phyloP scores from a whole-genome alignment of 2,888 invertebrate species.

The Diplolepis rosae region DNA sequence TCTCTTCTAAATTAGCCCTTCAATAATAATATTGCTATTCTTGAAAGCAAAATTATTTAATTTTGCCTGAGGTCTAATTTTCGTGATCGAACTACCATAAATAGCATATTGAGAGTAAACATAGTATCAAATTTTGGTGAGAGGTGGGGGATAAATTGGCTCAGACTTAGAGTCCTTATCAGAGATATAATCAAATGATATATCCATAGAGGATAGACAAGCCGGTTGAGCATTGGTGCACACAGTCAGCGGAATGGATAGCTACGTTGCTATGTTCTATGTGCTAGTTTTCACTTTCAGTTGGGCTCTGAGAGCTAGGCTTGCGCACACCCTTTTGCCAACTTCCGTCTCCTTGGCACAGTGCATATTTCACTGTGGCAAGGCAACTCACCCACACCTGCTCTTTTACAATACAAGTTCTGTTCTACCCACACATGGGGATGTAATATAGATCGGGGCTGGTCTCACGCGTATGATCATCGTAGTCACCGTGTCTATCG shows the following conservation, averaged over 20 bases:
- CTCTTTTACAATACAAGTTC: slow-evolving; percentile 26
- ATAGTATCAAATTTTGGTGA: slow-evolving; percentile 15
- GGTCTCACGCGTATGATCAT: slow-evolving; percentile 39
- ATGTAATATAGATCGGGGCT: slow-evolving; percentile 39
- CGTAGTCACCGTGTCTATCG: slow-evolving; percentile 34
- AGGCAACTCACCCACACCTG: slow-evolving; percentile 53
- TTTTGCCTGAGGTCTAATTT: too few species aligned
- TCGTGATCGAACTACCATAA: too few species aligned
- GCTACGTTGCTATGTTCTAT: slow-evolving; percentile 48
- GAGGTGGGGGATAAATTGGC: slow-evolving; percentile 21
- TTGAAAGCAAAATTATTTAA: too few species aligned
- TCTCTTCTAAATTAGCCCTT: too few species aligned
- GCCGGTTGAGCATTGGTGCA: slow-evolving; percentile 39
- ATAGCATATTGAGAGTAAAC: slow-evolving; percentile 15
- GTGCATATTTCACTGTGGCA: slow-evolving; percentile 44
- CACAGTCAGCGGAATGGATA: too few species aligned
- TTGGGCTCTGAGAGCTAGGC: slow-evolving; percentile 33
- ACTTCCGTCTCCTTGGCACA: slow-evolving; percentile 59
- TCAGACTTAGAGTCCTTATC: slow-evolving; percentile 26
- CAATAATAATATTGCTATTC: too few species aligned
- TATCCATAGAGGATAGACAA: slow-evolving; percentile 43
- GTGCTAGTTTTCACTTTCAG: slow-evolving; percentile 60
- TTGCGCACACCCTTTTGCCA: slow-evolving; percentile 51
- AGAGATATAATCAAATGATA: slow-evolving; percentile 49
- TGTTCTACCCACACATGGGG: background rate